Evolutionary conservation across 2,113 vertebrate genomes (phyloP), one percentile per base, ranked within the genome.

Genomic region (Sorex fumeus): DNA sequence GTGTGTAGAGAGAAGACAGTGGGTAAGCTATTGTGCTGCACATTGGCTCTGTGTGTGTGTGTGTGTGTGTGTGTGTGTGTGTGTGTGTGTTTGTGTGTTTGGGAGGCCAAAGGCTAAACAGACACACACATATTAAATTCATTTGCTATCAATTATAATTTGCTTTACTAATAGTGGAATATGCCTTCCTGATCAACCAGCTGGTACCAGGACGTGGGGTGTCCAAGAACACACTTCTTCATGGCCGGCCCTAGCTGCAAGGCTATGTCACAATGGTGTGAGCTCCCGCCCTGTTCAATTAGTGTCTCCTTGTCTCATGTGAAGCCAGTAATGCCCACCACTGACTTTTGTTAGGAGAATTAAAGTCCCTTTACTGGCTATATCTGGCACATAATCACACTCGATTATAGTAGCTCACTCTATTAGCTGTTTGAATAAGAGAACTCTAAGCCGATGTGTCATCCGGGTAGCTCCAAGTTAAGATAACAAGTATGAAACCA

Each of bases 281-380:
- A 28, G 27, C 9, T 28, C 10, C 45, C 5, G 34, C 43, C 50
- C 84, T 34, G 2, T 36, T 62, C 79, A 75, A 60, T 69, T 21
- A 76, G 1, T 85, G 60, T 88, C 12, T 28, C 43, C 0, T 0
- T 8, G 4, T 71, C 11, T 67, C 34, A 40, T 78, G 4, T 93
- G 34, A 82, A 27, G 36, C 34, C 36, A 8, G 0, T 28, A 30
- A 36, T 62, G n/a, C 23, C 57, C 1, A 60, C 32, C 4, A 5
- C 28, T 79, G 23, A 87, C 32, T 8, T 74, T 74, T 74, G 36
- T 96, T 69, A n/a, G n/a, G 71, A 83, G 34, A 92, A 86, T 76
- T 62, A 18, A 72, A 77, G 15, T 6, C 6, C 27, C 4, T 77
- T 75, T 13, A 45, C 30, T 36, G 70, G 70, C 11, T 60, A 6